These are phyloP conservation scores for Apotomis capreana DNA, from an alignment of 2,888 invertebrate genomes.

Conservation along the genomic window DNA sequence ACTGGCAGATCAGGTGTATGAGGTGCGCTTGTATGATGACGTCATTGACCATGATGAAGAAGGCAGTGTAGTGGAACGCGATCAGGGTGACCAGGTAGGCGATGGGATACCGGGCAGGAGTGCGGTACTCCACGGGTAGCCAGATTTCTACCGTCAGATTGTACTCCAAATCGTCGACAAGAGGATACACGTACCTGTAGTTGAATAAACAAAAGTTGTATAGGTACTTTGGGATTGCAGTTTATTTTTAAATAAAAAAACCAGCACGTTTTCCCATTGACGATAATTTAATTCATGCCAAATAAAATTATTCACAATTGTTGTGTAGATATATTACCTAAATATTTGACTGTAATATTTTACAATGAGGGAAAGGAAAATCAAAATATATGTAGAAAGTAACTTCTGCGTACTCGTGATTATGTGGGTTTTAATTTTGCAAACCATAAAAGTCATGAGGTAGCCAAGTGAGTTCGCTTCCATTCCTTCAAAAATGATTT, in stretches of 20 bases:
- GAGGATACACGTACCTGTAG: conserved; percentile 45
- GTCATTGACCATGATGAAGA: conserved; percentile 46
- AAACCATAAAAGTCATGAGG: no score
- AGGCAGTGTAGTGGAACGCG: conserved; percentile 43
- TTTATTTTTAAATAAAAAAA: neutral
- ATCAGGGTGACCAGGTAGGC: conserved; percentile 40
- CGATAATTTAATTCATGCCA: neutral
- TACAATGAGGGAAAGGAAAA: no score
- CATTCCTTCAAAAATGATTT: no score
- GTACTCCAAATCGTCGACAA: conserved; percentile 47
- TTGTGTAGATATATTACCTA: no score
- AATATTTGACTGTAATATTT: no score
- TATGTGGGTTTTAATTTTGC: no score
- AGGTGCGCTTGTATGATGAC: conserved; percentile 45
- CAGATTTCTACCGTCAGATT: conserved; percentile 42
- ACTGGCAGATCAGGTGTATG: conserved; percentile 47
- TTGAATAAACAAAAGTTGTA: conserved; percentile 1
- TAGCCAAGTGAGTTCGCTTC: no score
- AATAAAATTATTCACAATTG: no score
- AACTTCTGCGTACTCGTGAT: no score
- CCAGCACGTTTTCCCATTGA: neutral
- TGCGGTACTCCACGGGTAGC: conserved; percentile 43
- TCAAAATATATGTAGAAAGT: no score
- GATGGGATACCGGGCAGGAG: conserved; percentile 41
- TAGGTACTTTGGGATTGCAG: neutral